Conservation (phyloP, 2,113 vertebrate species). For the Daphoenositta chrysoptera region DNA sequence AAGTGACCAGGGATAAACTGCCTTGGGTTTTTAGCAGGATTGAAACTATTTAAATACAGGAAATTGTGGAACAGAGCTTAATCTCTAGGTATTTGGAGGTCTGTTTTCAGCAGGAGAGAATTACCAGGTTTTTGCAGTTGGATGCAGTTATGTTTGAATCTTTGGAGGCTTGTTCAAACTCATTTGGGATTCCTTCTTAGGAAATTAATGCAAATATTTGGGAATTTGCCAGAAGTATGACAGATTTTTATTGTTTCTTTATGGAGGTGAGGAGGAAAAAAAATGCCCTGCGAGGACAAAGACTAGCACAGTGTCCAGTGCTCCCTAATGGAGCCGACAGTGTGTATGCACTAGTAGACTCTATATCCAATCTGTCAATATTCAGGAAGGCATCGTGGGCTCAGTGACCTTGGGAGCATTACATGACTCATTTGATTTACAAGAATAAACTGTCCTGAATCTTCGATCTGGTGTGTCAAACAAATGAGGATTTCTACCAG, state of each 20-base stretch:
- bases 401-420: slow-evolving; percentile 9
- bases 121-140: not conserved
- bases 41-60: not conserved
- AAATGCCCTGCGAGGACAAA: not conserved
- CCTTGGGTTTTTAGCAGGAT: not conserved
- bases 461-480: not conserved
- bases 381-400: not conserved
- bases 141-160: not conserved
- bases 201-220: not conserved
- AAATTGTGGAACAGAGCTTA: not conserved
- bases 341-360: not conserved
- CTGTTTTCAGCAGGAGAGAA: not conserved
- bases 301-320: not conserved
- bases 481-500: not conserved
- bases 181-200: not conserved
- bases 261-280: not conserved
- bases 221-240: not conserved
- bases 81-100: not conserved
- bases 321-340: not conserved
- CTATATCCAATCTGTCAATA: not conserved
- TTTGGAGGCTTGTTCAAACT: not conserved
- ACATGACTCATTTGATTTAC: not conserved
- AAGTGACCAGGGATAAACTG: not conserved
- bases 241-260: not conserved
- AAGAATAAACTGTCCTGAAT: not conserved